Evolutionary conservation across 2,888 invertebrate species (phyloP).

Genomic region (Notodonta ziczac): DNA sequence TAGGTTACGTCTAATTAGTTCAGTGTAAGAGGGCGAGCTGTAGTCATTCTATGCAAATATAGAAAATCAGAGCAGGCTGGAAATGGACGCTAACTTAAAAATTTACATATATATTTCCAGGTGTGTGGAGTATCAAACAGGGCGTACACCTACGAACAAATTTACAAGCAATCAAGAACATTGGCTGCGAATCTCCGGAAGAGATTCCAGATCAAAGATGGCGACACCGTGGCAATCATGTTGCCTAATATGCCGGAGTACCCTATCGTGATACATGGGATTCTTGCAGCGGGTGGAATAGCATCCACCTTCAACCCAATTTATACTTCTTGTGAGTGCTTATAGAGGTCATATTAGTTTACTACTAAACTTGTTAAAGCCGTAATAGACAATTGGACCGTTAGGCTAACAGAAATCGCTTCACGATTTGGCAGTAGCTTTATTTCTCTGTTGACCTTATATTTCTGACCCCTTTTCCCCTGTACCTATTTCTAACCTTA

Average conservation of each 20-base stretch:
- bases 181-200: slow-evolving; percentile 85
- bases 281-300: slow-evolving; percentile 86
- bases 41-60: too few species aligned
- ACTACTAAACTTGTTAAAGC: too few species aligned
- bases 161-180: slow-evolving; percentile 83
- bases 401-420: too few species aligned
- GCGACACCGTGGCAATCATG: slow-evolving; percentile 87
- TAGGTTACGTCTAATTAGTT: too few species aligned
- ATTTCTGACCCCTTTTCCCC: too few species aligned
- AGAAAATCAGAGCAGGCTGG: too few species aligned
- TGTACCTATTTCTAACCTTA: too few species aligned
- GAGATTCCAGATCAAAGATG: slow-evolving; percentile 84
- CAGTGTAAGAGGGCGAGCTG: too few species aligned
- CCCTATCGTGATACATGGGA: slow-evolving; percentile 85
- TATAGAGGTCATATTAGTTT: neutral
- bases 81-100: neutral
- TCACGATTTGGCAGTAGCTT: too few species aligned
- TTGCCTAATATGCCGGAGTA: slow-evolving; percentile 90
- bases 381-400: too few species aligned
- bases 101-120: slow-evolving; percentile 67
- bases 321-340: slow-evolving; percentile 84
- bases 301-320: slow-evolving; percentile 89
- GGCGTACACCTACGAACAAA: slow-evolving; percentile 87
- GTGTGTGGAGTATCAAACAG: slow-evolving; percentile 88
- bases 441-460: too few species aligned